Evolutionary conservation across 2,113 vertebrate species (phyloP), one percentile per base, ranked within the genome.

Genomic region (Pholis gunnellus): DNA sequence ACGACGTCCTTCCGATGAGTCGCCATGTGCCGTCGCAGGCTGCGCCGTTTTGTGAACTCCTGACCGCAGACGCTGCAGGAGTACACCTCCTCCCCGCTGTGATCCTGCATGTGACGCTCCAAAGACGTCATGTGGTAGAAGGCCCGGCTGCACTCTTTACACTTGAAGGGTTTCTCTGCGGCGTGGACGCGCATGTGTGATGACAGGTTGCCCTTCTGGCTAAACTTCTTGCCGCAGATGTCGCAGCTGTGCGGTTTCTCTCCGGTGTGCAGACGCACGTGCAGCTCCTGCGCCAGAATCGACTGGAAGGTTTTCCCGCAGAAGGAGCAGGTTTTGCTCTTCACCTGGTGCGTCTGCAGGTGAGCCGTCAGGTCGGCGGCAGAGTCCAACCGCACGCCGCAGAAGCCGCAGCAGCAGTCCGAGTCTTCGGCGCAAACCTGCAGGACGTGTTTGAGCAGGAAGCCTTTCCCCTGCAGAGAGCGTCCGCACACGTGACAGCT

Each of bases 191-290:
- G 83, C 29, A 76, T 22, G 89, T 91, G 92, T 0, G 89, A 86
- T 0, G 48, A 76, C 29, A 93, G 66, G 75, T 92, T 91, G 0
- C 90, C 91, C 42, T 91, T 91, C 52, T 90, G 90, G 42, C 82
- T 85, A 79, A 93, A 93, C 66, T 76, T 86, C 64, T 90, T 91
- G 10, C 89, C 85, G 0, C 92, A 93, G 50, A 87, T 3, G 5
- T 64, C 29, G 42, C 92, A 93, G 67, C 70, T 84, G 75, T 65
- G 75, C 0, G 92, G 92, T 27, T 91, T 91, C 65, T 93, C 92
- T 10, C 92, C 88, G 0, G 90, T 93, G 83, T 93, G 92, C 60
- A 87, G 70, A 0, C 92, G 84, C 13, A 79, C 46, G 1, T 93
- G 92, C 27, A 90, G 79, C 75, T 93, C 92, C 78, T 80, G 88